Percentiles rank a stretch among this genome's conserved stretches.
Evolutionary conservation across 2,888 invertebrate genomes (phyloP).

Genomic region (Eledone cirrhosa): DNA sequence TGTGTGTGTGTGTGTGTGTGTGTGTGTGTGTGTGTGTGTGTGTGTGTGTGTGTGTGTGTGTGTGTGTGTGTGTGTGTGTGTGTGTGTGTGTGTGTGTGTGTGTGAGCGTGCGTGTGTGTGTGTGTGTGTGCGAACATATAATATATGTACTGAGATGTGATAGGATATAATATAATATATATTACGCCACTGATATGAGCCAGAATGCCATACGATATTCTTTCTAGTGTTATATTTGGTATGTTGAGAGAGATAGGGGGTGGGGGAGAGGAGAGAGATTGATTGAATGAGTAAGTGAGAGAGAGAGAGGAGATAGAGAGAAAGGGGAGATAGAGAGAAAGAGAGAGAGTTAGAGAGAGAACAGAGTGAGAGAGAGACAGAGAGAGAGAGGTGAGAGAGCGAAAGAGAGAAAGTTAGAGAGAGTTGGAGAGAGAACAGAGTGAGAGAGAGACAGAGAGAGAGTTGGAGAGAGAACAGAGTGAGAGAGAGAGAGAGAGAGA

Average conservation of each 20-base stretch:
- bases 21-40: background rate
- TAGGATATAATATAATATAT: too few species aligned
- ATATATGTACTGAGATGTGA: too few species aligned
- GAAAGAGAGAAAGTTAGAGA: slow-evolving; percentile 33
- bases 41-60: too few species aligned
- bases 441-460: slow-evolving; percentile 31
- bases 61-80: too few species aligned
- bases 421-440: slow-evolving; percentile 36
- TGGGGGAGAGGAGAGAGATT: background rate
- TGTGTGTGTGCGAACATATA: too few species aligned
- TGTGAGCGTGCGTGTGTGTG: too few species aligned
- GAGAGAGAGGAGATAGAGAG: background rate
- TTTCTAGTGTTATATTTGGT: too few species aligned
- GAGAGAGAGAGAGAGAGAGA: slow-evolving; percentile 28
- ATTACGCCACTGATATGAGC: too few species aligned
- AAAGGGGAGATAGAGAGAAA: background rate
- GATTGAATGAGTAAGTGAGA: too few species aligned
- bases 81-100: too few species aligned
- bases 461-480: background rate
- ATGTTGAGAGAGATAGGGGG: background rate
- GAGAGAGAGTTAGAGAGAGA: too few species aligned
- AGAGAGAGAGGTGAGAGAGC: background rate
- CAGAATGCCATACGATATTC: too few species aligned
- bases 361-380: background rate
- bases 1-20: background rate